phyloP scores from a whole-genome alignment of 1,140 invertebrate species.

The Habropoda laboriosa region DNA sequence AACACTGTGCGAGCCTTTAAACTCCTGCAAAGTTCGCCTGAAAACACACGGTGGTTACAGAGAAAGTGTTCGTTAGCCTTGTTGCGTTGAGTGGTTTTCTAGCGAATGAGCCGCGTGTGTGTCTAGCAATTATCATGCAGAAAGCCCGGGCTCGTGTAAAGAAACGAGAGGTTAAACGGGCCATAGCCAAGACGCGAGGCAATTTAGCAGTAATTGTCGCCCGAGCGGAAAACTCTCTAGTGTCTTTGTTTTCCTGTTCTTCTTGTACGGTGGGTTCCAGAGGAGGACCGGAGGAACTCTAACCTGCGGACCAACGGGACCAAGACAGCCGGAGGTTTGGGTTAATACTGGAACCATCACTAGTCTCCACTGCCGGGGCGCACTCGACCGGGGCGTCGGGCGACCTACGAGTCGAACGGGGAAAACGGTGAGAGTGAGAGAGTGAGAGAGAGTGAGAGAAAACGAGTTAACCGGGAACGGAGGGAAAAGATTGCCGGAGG shows the following conservation, averaged over 20 bases:
- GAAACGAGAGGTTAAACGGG: background rate
- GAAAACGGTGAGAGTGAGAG: conserved; percentile 10
- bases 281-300: conserved; percentile 80
- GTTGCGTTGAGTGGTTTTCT: too few species aligned
- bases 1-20: too few species aligned
- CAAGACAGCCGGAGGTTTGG: conserved; percentile 79
- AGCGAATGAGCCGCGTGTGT: background rate
- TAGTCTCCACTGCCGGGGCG: conserved; percentile 76
- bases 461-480: too few species aligned
- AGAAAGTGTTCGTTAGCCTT: too few species aligned
- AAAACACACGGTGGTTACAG: too few species aligned
- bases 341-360: conserved; percentile 68
- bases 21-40: too few species aligned
- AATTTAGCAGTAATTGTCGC: conserved; percentile 32
- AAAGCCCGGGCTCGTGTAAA: background rate
- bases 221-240: conserved; percentile 46
- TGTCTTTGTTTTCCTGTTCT: conserved; percentile 66
- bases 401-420: conserved; percentile 29
- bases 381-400: conserved; percentile 49
- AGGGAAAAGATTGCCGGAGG: conserved; percentile 12
- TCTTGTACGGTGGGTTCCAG: conserved; percentile 75
- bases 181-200: background rate
- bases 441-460: background rate
- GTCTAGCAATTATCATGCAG: background rate
- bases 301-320: conserved; percentile 82